Conservation (phyloP, 2,113 vertebrate genomes). For the Dendropsophus ebraccatus region DNA sequence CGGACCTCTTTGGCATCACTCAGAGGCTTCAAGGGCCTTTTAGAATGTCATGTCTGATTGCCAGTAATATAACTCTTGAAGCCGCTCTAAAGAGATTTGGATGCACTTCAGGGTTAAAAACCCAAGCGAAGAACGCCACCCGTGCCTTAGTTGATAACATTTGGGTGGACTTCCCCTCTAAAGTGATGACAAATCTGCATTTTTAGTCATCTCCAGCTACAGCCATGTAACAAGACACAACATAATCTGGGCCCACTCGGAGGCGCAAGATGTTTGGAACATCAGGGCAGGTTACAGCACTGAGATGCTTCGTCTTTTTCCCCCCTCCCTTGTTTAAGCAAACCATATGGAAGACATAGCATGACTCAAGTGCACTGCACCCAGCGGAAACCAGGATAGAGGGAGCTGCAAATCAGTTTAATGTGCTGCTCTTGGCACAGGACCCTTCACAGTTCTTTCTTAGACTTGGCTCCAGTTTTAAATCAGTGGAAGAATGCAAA, state of each 20-base stretch:
- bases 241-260: neutral
- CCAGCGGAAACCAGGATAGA: neutral
- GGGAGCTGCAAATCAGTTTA: conserved; percentile 37
- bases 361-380: conserved; percentile 18
- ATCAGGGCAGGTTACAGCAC: neutral
- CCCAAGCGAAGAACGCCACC: too few species aligned
- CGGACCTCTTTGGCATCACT: too few species aligned
- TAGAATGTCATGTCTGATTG: too few species aligned
- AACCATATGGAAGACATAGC: conserved; percentile 15
- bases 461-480: conserved; percentile 27
- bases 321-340: neutral
- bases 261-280: neutral
- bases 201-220: too few species aligned
- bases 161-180: neutral
- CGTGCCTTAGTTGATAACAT: neutral
- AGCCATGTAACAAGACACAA: too few species aligned
- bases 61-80: too few species aligned
- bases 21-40: too few species aligned
- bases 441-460: conserved; percentile 11
- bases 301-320: neutral
- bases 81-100: too few species aligned
- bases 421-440: conserved; percentile 42
- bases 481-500: conserved; percentile 48
- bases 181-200: too few species aligned
- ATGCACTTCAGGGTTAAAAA: neutral